Conservation (phyloP, 2,113 vertebrate genomes). For the Hylia prasina region DNA sequence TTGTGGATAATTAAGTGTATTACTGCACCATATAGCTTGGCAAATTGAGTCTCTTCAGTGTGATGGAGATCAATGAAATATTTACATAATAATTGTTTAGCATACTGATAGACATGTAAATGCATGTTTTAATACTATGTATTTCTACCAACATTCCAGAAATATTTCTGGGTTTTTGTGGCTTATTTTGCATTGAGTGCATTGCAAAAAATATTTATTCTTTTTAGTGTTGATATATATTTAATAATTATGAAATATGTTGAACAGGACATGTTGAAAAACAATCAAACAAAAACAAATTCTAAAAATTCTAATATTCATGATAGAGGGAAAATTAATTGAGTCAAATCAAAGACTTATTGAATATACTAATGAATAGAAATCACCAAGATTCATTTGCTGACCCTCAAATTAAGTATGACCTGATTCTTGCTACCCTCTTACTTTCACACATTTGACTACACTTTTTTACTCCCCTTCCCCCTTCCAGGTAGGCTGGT, state of each 20-base stretch:
- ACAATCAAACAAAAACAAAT: neutral
- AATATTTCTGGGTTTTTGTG: neutral
- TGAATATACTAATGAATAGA: neutral
- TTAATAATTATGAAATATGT: neutral
- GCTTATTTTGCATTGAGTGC: neutral
- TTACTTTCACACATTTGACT: neutral
- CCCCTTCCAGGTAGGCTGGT: neutral
- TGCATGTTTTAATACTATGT: neutral
- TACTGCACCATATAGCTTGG: constrained; percentile 9
- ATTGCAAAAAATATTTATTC: neutral
- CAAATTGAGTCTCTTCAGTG: constrained; percentile 22
- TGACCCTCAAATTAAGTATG: neutral
- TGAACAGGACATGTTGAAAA: neutral
- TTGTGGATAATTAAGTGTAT: constrained; percentile 35
- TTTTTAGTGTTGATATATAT: neutral
- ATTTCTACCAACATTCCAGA: neutral
- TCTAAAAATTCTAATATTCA: neutral
- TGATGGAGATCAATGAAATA: neutral
- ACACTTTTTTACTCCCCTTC: neutral
- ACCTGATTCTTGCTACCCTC: neutral
- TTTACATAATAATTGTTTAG: constrained; percentile 28
- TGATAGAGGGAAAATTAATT: neutral
- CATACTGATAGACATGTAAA: neutral
- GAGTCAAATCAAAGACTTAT: neutral
- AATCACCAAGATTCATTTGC: neutral